Base-by-base conservation (phyloP, 2,888 invertebrate genomes). In the Neoitamus cyanurus region DNA sequence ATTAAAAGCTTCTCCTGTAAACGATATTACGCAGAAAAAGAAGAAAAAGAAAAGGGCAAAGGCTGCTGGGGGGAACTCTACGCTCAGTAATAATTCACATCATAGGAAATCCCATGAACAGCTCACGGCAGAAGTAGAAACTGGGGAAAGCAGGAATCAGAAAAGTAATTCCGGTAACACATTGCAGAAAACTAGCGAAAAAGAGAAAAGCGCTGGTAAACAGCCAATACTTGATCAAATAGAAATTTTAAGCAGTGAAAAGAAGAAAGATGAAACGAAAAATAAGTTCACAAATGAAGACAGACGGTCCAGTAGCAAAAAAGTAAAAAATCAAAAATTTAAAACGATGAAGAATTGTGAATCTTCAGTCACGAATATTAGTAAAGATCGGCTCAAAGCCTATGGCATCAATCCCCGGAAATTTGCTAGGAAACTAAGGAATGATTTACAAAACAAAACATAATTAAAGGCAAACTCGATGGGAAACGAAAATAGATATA, bases 341-440 rank as follows among this genome's bases (percentile, higher is more conserved):
- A 58, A 58, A 15, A 20, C 20, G n/a, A n/a, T n/a, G 20, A 15
- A 58, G 20, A 25, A 48, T 15, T 20, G 15, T 9, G 58, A 58
- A 90, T 86, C 83, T 85, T n/a, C n/a, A 86, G 34, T n/a, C 70
- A 87, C 82, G 25, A 87, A 15, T 83, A 89, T 96, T 31, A 94
- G 96, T 1, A 96, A 97, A 90, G 95, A 96, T 87, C 93, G 99
- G 87, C 92, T 99, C 7, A 94, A 95, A 89, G 98, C 98, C 0
- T 99, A 97, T 90, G 98, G 98, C 83, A 94, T 98, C 48, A 98
- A 97, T 92, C 97, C 97, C 0, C 97, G 96, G 88, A 97, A 97
- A 89, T 97, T 90, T 84, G 89, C 90, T 85, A 91, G 91, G 83
- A 89, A 88, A 46, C 88, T 90, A 80, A 90, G 90, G 84, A 90